A percentile compares a stretch with the other conserved stretches of the same genome.
Evolutionary conservation across 2,888 invertebrate species (phyloP).

Genomic region (Stenotaenia linearis): DNA sequence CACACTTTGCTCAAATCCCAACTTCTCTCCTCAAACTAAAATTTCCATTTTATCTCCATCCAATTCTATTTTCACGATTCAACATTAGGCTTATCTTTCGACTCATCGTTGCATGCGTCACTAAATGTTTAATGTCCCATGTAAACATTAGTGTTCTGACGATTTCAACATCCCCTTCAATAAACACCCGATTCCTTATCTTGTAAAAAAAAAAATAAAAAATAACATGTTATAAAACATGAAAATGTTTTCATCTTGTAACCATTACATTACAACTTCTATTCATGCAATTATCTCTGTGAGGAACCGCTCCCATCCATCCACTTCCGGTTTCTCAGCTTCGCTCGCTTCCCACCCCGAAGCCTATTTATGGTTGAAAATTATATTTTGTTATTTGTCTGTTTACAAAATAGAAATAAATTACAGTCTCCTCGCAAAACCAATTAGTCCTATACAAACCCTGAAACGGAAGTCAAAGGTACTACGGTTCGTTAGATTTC

Average conservation of each 20-base stretch:
- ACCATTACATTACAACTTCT: neutral
- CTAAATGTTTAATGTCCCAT: conserved; percentile 18
- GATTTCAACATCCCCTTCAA: conserved; percentile 10
- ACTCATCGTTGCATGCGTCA: conserved; percentile 17
- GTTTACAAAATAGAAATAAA: conserved; percentile 20
- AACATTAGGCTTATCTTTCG: neutral
- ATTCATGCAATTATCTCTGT: neutral
- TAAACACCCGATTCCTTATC: conserved; percentile 12
- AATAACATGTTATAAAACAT: neutral
- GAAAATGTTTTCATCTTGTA: neutral
- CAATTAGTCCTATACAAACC: conserved; percentile 15
- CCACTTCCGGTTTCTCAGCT: neutral
- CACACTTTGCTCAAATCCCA: too few relatives aligned
- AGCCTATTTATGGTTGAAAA: neutral
- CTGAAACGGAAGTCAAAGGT: neutral
- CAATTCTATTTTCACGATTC: neutral
- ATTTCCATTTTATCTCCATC: neutral
- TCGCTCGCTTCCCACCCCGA: neutral
- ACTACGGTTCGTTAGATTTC: conserved; percentile 12
- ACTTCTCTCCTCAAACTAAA: too few relatives aligned
- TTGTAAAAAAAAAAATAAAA: neutral
- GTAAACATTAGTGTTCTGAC: conserved; percentile 24
- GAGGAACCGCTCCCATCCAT: neutral
- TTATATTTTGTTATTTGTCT: conserved; percentile 18
- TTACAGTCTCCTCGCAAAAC: conserved; percentile 5